phyloP scores from a whole-genome alignment of 2,113 vertebrate species.

The Piprites chloris region DNA sequence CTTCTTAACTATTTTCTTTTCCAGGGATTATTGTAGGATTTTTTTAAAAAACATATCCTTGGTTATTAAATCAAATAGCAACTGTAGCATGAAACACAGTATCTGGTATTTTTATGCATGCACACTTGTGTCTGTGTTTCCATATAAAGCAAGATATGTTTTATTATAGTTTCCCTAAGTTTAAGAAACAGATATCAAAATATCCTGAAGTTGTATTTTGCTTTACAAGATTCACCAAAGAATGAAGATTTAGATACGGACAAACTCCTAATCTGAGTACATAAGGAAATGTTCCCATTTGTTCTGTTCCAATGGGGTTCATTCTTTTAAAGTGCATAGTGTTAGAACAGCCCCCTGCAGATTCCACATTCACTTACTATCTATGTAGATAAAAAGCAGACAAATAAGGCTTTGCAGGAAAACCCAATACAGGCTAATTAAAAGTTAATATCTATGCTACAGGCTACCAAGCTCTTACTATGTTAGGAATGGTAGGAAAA shows the following conservation, averaged over 20 bases:
- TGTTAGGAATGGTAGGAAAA: background rate
- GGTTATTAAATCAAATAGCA: background rate
- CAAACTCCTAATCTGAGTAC: background rate
- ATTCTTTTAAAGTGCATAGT: background rate
- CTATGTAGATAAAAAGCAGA: background rate
- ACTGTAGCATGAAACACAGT: background rate
- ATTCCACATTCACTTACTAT: background rate
- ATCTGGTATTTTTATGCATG: background rate
- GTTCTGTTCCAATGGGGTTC: background rate
- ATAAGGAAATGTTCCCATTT: background rate
- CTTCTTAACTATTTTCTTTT: background rate
- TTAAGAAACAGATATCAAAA: background rate
- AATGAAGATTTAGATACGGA: background rate
- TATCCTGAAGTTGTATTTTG: background rate
- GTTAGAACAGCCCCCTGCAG: background rate
- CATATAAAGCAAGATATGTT: background rate
- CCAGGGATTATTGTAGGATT: background rate
- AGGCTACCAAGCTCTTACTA: background rate
- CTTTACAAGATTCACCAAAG: background rate
- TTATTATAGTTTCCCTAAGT: background rate
- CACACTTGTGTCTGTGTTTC: background rate
- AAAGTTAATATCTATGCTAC: background rate
- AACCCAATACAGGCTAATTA: background rate
- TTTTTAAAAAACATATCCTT: background rate
- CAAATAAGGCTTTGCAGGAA: background rate